Conservation (phyloP, 2,888 invertebrate species). For the Euplexia lucipara region DNA sequence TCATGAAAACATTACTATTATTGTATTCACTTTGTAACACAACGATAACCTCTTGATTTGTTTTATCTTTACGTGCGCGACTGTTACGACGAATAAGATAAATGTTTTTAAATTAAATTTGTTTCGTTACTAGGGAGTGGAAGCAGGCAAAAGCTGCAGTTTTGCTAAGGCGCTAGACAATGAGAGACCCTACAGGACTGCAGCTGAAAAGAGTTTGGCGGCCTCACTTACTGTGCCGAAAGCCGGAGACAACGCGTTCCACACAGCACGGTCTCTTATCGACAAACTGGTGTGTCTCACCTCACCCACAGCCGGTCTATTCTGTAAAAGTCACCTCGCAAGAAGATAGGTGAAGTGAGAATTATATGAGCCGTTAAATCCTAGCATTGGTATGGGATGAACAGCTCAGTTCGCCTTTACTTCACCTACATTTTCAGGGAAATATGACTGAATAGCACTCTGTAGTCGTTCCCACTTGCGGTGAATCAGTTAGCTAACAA, state of each 20-base stretch:
- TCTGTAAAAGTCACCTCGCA: too few relatives aligned
- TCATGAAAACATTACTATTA: neutral
- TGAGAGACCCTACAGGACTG: constrained; percentile 69
- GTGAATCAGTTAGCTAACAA: too few relatives aligned
- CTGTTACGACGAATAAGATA: neutral
- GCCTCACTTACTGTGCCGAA: constrained; percentile 69
- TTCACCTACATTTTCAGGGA: too few relatives aligned
- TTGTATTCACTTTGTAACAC: constrained; percentile 3
- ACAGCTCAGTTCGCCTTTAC: too few relatives aligned
- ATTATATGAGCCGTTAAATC: too few relatives aligned
- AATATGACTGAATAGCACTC: too few relatives aligned
- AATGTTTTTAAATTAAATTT: neutral
- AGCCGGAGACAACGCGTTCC: constrained; percentile 77
- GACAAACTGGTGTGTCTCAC: constrained; percentile 75
- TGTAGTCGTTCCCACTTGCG: too few relatives aligned
- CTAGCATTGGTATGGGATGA: too few relatives aligned
- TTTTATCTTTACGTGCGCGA: constrained; percentile 15
- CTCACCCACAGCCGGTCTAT: too few relatives aligned
- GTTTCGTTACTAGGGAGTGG: constrained; percentile 71
- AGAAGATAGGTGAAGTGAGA: too few relatives aligned
- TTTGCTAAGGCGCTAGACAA: constrained; percentile 79
- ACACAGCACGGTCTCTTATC: constrained; percentile 75
- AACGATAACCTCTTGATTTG: constrained; percentile 33
- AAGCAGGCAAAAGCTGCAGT: constrained; percentile 72
- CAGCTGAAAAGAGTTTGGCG: constrained; percentile 61